Percentiles rank a stretch among this genome's conserved stretches.
phyloP scores from a whole-genome alignment of 53 echinoderm and acorn worm genomes.

The Holothuria scabra region DNA sequence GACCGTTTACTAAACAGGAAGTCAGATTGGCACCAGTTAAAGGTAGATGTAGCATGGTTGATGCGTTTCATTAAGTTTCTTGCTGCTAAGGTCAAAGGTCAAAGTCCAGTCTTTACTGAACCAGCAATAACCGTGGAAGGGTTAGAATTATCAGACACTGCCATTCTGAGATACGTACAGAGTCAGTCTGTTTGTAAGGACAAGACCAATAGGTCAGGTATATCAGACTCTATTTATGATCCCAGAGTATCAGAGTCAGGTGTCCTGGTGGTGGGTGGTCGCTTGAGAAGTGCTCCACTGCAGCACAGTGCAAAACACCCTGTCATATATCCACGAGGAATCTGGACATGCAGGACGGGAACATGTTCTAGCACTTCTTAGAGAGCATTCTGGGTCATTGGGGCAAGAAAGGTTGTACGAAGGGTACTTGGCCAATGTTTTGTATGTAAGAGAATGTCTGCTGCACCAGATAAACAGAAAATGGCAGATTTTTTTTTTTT shows the following conservation, averaged over 20 bases:
- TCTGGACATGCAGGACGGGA: conserved; percentile 36
- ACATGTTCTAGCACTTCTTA: conserved; percentile 25
- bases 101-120: no score
- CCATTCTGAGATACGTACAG: conserved; percentile 42
- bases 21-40: conserved; percentile 41
- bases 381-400: not conserved
- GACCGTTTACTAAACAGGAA: not conserved
- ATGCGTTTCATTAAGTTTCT: conserved; percentile 28
- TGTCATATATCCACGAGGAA: conserved; percentile 30
- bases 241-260: conserved; percentile 28
- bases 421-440: not conserved
- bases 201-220: not conserved
- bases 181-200: conserved; percentile 13
- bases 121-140: conserved; percentile 36
- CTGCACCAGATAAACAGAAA: not conserved
- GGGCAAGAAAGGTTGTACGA: not conserved
- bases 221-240: conserved; percentile 24
- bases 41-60: conserved; percentile 38
- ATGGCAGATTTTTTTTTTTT: conserved; percentile 15
- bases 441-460: not conserved
- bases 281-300: conserved; percentile 38
- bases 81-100: conserved; percentile 8
- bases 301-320: conserved; percentile 48
- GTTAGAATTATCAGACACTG: conserved; percentile 36
- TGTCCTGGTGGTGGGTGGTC: conserved; percentile 53